These are phyloP conservation scores for Typhlichthys subterraneus DNA, from an alignment of 2,797 vertebrate genomes.

Conservation along the genomic window DNA sequence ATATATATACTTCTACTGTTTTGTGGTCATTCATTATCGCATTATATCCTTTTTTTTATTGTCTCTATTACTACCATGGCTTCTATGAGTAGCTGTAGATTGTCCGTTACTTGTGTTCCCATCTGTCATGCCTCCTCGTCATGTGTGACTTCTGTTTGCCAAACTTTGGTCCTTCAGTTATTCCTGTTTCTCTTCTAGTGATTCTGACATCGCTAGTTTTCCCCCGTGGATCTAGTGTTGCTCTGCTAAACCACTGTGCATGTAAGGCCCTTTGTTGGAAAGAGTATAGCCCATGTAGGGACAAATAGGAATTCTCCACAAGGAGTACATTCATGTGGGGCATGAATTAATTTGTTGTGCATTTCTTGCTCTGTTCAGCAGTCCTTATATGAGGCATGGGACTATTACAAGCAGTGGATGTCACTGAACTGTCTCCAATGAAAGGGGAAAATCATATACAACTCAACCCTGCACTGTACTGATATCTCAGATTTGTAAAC, in stretches of 20 bases:
- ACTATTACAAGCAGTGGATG: slow-evolving; percentile 53
- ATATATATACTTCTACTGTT: slow-evolving; percentile 26
- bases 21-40: slow-evolving; percentile 28
- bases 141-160: slow-evolving; percentile 54
- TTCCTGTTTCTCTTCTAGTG: slow-evolving; percentile 65
- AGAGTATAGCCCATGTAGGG: slow-evolving; percentile 11
- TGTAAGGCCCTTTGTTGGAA: slow-evolving; percentile 28
- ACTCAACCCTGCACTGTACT: slow-evolving; percentile 73
- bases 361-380: slow-evolving; percentile 36
- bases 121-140: slow-evolving; percentile 23
- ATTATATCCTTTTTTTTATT: slow-evolving; percentile 20
- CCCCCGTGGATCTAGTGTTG: slow-evolving; percentile 31
- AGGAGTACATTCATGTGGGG: slow-evolving; percentile 4
- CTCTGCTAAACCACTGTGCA: slow-evolving; percentile 50
- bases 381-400: neutral
- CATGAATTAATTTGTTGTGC: slow-evolving; percentile 28
- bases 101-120: slow-evolving; percentile 49
- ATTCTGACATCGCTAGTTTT: slow-evolving; percentile 65
- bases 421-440: slow-evolving; percentile 62
- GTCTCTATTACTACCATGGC: slow-evolving; percentile 21
- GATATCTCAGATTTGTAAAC: slow-evolving; percentile 80
- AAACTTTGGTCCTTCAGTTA: slow-evolving; percentile 47
- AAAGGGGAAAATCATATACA: slow-evolving; percentile 44
- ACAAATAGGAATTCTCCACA: too few relatives aligned
- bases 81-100: slow-evolving; percentile 35